Percentiles rank a stretch among this genome's conserved stretches.
These are phyloP conservation scores for Chlorospingus semifuscus DNA, from an alignment of 2,797 vertebrate species.

Conservation along the genomic window DNA sequence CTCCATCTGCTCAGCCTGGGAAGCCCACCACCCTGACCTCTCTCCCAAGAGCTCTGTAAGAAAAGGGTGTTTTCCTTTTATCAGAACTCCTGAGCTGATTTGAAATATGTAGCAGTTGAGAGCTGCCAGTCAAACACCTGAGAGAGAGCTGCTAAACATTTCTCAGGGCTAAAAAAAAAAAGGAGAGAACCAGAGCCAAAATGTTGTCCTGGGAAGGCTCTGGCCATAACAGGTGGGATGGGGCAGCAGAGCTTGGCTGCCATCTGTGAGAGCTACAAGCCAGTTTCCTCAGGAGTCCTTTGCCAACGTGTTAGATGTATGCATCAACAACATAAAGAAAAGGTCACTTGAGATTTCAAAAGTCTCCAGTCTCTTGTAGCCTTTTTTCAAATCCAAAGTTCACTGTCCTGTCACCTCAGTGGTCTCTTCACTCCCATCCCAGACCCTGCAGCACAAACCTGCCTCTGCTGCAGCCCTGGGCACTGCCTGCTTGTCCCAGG, in stretches of 20 bases:
- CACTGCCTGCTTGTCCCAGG: background rate
- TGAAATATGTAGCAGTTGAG: background rate
- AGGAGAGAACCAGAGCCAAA: background rate
- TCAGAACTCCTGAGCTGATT: background rate
- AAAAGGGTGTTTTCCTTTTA: background rate
- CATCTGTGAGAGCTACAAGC: background rate
- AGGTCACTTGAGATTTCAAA: background rate
- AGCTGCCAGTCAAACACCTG: background rate
- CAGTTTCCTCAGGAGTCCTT: background rate
- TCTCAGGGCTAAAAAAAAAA: background rate
- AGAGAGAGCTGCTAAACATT: background rate
- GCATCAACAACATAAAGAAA: background rate
- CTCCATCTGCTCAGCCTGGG: background rate
- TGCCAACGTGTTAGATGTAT: rapidly evolving
- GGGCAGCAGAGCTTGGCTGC: background rate
- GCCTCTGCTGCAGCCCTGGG: background rate
- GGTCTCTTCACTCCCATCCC: background rate
- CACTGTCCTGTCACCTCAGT: rapidly evolving
- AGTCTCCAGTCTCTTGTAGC: background rate
- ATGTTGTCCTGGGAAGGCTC: background rate
- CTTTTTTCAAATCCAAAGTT: background rate
- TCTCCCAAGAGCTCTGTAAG: background rate
- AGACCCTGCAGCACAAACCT: background rate
- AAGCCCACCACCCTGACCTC: background rate
- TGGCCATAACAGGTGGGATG: background rate